Conservation (phyloP, 2,113 vertebrate genomes). For the Mohoua ochrocephala region DNA sequence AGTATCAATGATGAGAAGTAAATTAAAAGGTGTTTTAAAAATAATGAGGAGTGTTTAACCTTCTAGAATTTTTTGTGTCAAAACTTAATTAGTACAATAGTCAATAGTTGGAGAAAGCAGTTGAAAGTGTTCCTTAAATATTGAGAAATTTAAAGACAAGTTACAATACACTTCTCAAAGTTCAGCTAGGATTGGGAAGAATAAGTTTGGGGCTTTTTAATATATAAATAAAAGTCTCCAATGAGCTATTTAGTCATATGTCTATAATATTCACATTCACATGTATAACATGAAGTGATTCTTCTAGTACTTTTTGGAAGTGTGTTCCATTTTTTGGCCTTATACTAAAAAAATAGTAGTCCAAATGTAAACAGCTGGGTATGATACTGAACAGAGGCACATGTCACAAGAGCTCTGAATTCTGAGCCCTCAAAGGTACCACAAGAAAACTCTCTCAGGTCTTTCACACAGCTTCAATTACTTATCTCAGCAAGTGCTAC, state of each 20-base stretch:
- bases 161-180: not conserved
- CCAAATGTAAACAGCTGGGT: not conserved
- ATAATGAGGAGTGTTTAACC: not conserved
- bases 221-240: not conserved
- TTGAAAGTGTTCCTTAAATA: not conserved
- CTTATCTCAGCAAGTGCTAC: not conserved
- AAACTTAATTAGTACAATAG: not conserved
- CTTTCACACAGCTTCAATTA: not conserved
- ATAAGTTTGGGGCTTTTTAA: not conserved
- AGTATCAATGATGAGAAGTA: not conserved
- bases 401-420: not conserved
- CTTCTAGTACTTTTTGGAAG: not conserved
- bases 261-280: not conserved
- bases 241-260: not conserved
- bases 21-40: not conserved
- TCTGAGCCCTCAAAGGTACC: not conserved
- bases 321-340: not conserved
- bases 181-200: not conserved
- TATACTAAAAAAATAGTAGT: not conserved
- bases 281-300: rapidly evolving
- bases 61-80: not conserved
- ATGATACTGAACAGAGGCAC: not conserved
- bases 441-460: not conserved
- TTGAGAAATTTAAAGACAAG: not conserved
- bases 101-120: not conserved